Conservation (phyloP, 1,140 invertebrate species). For the Zaprionus taronus region DNA sequence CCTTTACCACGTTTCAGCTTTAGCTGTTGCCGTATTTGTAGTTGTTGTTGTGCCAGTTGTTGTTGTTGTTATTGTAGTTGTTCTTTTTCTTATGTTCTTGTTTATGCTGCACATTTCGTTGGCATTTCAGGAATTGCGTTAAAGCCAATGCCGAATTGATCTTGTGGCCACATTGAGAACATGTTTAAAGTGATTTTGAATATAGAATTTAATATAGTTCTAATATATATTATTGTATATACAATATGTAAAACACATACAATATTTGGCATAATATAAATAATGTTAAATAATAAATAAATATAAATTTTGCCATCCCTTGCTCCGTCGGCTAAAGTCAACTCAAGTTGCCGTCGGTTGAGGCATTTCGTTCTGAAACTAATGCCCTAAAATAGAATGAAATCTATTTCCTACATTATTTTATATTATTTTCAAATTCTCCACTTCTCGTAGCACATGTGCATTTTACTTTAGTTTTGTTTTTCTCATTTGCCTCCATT, state of each 20-base stretch:
- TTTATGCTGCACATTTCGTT: conserved; percentile 30
- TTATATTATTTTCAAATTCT: background rate
- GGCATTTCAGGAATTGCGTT: conserved; percentile 31
- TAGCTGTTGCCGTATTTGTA: conserved; percentile 11
- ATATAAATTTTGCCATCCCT: background rate
- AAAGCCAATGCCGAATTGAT: conserved; percentile 10
- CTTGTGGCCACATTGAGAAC: background rate
- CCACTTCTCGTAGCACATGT: conserved; percentile 22
- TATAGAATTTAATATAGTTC: background rate
- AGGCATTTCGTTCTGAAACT: background rate
- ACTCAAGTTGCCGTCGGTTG: conserved; percentile 23
- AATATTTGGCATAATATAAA: no score
- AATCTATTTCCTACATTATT: background rate
- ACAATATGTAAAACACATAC: no score
- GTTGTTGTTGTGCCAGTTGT: background rate
- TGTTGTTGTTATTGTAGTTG: background rate
- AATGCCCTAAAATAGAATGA: background rate
- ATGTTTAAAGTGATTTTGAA: background rate
- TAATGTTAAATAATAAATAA: no score
- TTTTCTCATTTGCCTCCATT: conserved; percentile 22
- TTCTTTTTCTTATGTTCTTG: background rate
- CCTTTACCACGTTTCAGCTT: background rate
- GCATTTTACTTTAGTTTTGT: conserved; percentile 3
- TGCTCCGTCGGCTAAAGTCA: background rate
- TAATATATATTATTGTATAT: no score